These are phyloP conservation scores for Pyxicephalus adspersus DNA, from an alignment of 2,113 vertebrate species.

Conservation along the genomic window DNA sequence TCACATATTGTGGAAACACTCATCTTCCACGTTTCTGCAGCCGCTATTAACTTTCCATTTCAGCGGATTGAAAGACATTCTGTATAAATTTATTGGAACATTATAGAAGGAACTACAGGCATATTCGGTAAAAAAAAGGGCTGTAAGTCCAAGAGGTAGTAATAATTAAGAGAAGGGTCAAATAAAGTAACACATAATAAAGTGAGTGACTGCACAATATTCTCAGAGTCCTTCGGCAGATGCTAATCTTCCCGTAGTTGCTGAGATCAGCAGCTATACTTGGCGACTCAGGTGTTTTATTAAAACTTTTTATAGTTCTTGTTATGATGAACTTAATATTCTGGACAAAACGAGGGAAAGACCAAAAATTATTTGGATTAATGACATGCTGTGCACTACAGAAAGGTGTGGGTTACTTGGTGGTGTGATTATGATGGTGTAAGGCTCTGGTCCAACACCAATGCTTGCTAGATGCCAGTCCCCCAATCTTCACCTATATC, in stretches of 20 bases:
- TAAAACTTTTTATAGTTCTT: too few species aligned
- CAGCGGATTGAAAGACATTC: slow-evolving; percentile 18
- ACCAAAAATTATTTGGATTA: too few species aligned
- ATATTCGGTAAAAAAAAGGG: not conserved
- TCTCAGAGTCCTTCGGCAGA: not conserved
- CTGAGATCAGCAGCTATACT: slow-evolving; percentile 3
- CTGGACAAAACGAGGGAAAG: too few species aligned
- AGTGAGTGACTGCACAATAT: not conserved
- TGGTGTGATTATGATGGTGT: too few species aligned
- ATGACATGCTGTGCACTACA: too few species aligned
- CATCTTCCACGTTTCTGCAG: not conserved
- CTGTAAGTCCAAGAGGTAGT: not conserved
- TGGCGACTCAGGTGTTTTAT: not conserved
- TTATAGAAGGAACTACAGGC: not conserved
- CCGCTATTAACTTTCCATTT: slow-evolving; percentile 12
- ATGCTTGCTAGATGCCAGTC: too few species aligned
- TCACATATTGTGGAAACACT: not conserved
- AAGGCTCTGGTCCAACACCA: too few species aligned
- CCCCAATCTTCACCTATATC: too few species aligned
- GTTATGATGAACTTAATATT: too few species aligned
- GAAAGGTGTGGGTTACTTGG: too few species aligned
- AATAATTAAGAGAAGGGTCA: slow-evolving; percentile 29
- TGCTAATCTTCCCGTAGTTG: not conserved
- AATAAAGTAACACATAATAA: slow-evolving; percentile 20
- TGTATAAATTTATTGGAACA: slow-evolving; percentile 16